Percentiles rank a stretch among this genome's conserved stretches.
Conservation (phyloP, 1,140 invertebrate species). For the Diachasma alloeum region DNA sequence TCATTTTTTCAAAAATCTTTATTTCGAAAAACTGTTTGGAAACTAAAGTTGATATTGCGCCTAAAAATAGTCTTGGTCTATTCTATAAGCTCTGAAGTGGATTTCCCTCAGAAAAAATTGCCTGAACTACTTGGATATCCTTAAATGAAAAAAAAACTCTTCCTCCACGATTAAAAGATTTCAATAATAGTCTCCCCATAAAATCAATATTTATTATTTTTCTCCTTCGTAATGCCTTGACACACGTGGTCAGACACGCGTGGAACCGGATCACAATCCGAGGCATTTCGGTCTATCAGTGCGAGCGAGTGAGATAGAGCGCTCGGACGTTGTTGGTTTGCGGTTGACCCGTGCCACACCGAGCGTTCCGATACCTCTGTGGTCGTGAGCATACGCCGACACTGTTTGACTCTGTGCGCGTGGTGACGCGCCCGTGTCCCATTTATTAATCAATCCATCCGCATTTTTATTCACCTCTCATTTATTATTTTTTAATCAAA, state of each 20-base stretch:
- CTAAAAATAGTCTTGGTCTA: too few relatives aligned
- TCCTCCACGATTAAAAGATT: too few relatives aligned
- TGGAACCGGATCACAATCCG: constrained; percentile 2
- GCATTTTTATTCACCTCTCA: not conserved
- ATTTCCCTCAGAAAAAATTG: too few relatives aligned
- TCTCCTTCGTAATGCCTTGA: not conserved
- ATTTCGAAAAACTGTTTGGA: too few relatives aligned
- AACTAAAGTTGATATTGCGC: too few relatives aligned
- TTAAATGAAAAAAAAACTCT: not conserved
- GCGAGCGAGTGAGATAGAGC: constrained; percentile 16
- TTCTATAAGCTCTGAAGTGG: too few relatives aligned
- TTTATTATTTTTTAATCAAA: constrained; percentile 1
- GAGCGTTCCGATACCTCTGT: constrained; percentile 50
- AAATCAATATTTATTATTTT: not conserved
- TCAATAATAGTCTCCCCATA: not conserved
- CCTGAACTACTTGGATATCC: too few relatives aligned
- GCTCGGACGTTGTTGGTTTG: constrained; percentile 56
- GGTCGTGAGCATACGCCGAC: constrained; percentile 45
- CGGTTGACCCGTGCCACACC: constrained; percentile 50
- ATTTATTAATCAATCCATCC: constrained; percentile 7
- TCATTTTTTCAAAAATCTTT: too few relatives aligned
- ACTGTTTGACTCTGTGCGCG: constrained; percentile 15
- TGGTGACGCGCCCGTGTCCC: not conserved
- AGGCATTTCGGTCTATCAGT: not conserved
- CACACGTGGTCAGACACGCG: not conserved